These are phyloP conservation scores for Pantherophis alleghaniensis DNA, from an alignment of 2,797 vertebrate genomes.

Conservation along the genomic window DNA sequence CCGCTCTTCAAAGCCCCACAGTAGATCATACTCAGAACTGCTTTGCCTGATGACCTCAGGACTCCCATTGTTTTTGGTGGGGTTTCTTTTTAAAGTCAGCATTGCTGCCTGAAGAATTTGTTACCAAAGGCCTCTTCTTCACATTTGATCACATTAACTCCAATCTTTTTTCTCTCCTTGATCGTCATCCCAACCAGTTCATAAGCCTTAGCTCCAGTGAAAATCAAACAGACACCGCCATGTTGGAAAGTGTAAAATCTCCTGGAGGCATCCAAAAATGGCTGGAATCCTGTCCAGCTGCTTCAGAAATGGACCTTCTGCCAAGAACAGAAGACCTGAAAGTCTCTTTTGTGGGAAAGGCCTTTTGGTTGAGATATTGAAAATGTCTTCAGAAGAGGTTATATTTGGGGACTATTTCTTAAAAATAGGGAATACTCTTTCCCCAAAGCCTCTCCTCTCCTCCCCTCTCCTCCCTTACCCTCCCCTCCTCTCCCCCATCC, in stretches of 20 bases:
- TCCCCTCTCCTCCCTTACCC: not conserved
- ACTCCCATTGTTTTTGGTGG: not conserved
- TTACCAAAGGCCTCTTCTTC: not conserved
- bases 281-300: not conserved
- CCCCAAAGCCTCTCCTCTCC: not conserved
- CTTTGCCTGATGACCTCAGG: not conserved
- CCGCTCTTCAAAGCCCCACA: not conserved
- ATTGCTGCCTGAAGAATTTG: not conserved
- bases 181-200: not conserved
- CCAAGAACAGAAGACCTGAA: not conserved
- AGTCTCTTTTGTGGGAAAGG: not conserved
- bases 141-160: not conserved
- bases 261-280: not conserved
- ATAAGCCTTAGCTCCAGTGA: not conserved
- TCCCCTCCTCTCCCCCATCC: no score
- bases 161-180: not conserved
- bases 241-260: not conserved
- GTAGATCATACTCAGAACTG: not conserved
- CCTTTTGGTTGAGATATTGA: constrained; percentile 2
- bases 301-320: not conserved
- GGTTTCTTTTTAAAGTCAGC: not conserved
- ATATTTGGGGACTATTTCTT: constrained; percentile 11
- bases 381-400: constrained; percentile 16
- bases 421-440: not conserved
- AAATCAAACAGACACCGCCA: not conserved